Evolutionary conservation across 2,888 invertebrate species (phyloP), one percentile per base, ranked within the genome.

Genomic region (Leucozona laternaria): DNA sequence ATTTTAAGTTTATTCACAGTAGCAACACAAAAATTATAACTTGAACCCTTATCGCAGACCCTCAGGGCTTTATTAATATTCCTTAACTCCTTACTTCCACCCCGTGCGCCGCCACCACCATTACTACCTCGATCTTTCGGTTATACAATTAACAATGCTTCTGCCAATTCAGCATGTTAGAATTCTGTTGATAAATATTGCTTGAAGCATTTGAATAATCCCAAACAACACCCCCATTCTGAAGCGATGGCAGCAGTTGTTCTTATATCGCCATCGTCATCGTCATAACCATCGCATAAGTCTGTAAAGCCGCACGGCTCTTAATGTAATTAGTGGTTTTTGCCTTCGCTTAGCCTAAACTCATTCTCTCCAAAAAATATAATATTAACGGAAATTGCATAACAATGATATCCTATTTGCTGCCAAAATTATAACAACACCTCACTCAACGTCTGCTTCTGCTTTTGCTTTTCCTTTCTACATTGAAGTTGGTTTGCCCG

Each of bases 301-400:
- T 53, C 53, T 68, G 50, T 48, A 53, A 53, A 68, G 34, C 68
- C 68, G 25, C 55, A 81, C 20, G 60, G 70, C 48, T 48, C 22
- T 64, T 28, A 45, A 57, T 81, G 80, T 70, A 81, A 81, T 81
- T 76, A 81, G 76, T 64, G 68, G 70, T 64, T 75, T 66, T 45
- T 53, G 50, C 48, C 58, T 50, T 64, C 15, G 53, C 45, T 40
- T 34, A 55, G 20, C n/a, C 48, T 40, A 25, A 53, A 25, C 25
- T 53, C 50, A 37, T 22, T 37, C 37, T 68, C 68, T 37, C 68
- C 66, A 68, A 68, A 50, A 68, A 50, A 53, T 53, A 68, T 53
- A 68, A 50, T 68, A 68, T 53, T 34, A 53, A 53, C 68, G 53
- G 53, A 68, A 53, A 68, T 68, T 68, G 68, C 68, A 68, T 68